Percentiles rank a stretch among this genome's conserved stretches.
phyloP scores from a whole-genome alignment of 2,888 invertebrate genomes.

The Atrina japonica region DNA sequence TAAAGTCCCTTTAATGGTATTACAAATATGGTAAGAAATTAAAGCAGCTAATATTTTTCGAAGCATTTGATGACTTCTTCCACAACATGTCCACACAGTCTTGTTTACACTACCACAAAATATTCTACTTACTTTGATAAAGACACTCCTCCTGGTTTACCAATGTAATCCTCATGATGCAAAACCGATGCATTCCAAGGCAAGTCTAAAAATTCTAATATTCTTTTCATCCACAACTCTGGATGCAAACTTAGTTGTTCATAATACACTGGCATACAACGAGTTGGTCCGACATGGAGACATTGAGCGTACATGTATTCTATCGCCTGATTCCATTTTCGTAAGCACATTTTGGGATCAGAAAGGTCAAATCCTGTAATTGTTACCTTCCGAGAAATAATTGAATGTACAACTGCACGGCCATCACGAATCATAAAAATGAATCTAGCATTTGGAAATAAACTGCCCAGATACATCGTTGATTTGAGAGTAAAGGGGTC shows the following conservation, averaged over 20 bases:
- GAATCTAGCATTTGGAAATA: conserved; percentile 99
- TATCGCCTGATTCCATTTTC: conserved; percentile 98
- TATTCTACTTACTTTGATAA: conserved; percentile 94
- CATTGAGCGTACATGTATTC: conserved; percentile 88
- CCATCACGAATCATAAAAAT: conserved; percentile 99
- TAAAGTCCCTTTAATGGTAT: no score
- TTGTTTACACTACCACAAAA: no score
- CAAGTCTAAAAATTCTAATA: conserved; percentile 92
- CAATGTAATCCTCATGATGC: conserved; percentile 98
- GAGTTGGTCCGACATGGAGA: conserved; percentile 77
- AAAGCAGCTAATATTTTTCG: no score
- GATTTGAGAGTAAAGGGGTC: conserved; percentile 99
- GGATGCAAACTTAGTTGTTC: conserved; percentile 98
- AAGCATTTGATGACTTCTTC: no score
- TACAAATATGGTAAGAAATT: no score
- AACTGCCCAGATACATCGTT: conserved; percentile 94
- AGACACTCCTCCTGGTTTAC: conserved; percentile 95
- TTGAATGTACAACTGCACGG: conserved; percentile 98
- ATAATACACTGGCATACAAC: conserved; percentile 95
- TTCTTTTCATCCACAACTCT: conserved; percentile 91
- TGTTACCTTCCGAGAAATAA: conserved; percentile 94
- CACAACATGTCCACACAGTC: no score
- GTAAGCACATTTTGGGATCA: conserved; percentile 94
- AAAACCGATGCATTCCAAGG: conserved; percentile 97
- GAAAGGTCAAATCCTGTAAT: conserved; percentile 97